Conservation (phyloP, 1,140 invertebrate genomes). For the Tigriopus japonicus region DNA sequence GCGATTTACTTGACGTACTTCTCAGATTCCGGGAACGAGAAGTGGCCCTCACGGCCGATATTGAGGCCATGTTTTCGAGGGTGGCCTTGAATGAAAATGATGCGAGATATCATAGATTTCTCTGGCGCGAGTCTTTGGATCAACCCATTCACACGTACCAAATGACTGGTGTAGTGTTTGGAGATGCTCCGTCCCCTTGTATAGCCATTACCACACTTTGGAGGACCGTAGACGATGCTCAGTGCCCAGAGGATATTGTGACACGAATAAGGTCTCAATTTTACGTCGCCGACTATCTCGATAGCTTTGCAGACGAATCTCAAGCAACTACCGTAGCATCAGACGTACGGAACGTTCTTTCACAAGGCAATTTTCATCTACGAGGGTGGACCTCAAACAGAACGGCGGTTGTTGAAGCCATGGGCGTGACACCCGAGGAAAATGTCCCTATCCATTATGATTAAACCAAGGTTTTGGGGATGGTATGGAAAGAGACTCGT, state of each 20-base stretch:
- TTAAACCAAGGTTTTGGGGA: slow-evolving; percentile 7
- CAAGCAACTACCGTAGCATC: slow-evolving; percentile 8
- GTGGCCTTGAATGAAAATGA: slow-evolving; percentile 15
- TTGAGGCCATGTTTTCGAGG: slow-evolving; percentile 16
- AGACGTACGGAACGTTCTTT: slow-evolving; percentile 2
- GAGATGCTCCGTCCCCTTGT: slow-evolving; percentile 17
- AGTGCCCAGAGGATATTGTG: neutral
- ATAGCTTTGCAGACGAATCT: slow-evolving; percentile 5
- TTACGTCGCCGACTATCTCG: slow-evolving; percentile 18
- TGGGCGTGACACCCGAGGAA: too few relatives aligned
- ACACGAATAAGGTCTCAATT: slow-evolving; percentile 6
- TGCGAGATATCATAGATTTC: slow-evolving; percentile 15
- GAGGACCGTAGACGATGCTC: slow-evolving; percentile 8
- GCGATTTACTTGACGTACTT: slow-evolving; percentile 10
- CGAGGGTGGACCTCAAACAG: slow-evolving; percentile 13
- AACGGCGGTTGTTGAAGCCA: too few relatives aligned
- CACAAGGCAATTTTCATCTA: slow-evolving; percentile 15
- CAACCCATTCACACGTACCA: slow-evolving; percentile 13
- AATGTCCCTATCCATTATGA: neutral
- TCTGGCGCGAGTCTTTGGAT: slow-evolving; percentile 15
- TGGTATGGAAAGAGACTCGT: slow-evolving; percentile 4
- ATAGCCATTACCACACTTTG: slow-evolving; percentile 16
- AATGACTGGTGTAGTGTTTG: slow-evolving; percentile 18
- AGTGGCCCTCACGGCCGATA: slow-evolving; percentile 15
- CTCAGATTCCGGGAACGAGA: slow-evolving; percentile 14